These are phyloP conservation scores for Neotoxoptera formosana DNA, from an alignment of 1,140 invertebrate genomes.

Conservation along the genomic window DNA sequence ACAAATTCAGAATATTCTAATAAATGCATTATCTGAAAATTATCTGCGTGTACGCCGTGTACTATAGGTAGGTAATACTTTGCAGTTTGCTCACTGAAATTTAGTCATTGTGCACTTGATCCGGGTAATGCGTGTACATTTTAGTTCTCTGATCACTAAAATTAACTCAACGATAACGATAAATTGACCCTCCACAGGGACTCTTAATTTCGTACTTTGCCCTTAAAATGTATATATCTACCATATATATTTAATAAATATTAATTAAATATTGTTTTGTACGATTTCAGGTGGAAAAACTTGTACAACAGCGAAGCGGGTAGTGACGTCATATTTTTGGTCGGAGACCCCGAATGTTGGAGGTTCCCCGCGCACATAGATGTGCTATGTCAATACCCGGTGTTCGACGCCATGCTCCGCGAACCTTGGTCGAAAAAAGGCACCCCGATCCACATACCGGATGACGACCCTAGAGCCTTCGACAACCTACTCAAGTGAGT, in stretches of 20 bases:
- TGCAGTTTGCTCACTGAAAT: not conserved
- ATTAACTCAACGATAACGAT: not conserved
- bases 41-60: not conserved
- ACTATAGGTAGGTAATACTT: not conserved
- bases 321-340: slow-evolving; percentile 74
- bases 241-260: no score
- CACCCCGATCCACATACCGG: slow-evolving; percentile 65
- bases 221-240: not conserved
- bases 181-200: not conserved
- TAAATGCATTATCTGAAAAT: not conserved
- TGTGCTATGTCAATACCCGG: slow-evolving; percentile 70
- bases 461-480: slow-evolving; percentile 74
- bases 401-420: slow-evolving; percentile 70
- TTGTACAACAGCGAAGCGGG: slow-evolving; percentile 69
- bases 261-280: not conserved
- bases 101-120: not conserved
- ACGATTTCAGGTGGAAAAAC: slow-evolving; percentile 63
- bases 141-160: not conserved
- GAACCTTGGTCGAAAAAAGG: slow-evolving; percentile 65
- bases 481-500: slow-evolving; percentile 72
- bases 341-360: slow-evolving; percentile 71
- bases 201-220: not conserved
- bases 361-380: slow-evolving; percentile 73
- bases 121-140: not conserved
- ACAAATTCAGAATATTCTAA: not conserved